Percentiles rank a stretch among this genome's conserved stretches.
These are phyloP conservation scores for Albula goreensis DNA, from an alignment of 2,113 vertebrate species.

Conservation along the genomic window DNA sequence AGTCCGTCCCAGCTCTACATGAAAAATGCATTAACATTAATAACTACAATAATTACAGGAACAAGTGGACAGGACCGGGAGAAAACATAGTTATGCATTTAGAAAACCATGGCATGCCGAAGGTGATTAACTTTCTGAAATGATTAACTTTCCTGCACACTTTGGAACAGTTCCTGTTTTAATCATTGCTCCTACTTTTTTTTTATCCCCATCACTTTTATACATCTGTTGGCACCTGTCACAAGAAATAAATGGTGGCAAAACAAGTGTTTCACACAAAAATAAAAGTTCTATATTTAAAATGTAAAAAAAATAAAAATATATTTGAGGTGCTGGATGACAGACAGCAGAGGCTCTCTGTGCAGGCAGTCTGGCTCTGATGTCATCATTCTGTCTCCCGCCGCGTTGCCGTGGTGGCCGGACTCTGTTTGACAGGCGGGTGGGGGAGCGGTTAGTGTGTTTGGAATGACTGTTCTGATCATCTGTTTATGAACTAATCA, in stretches of 20 bases:
- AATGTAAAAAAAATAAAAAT: conserved; percentile 20
- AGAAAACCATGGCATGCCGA: too few relatives aligned
- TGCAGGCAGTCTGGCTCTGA: conserved; percentile 44
- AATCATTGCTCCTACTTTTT: not conserved
- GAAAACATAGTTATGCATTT: too few relatives aligned
- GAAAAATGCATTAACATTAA: too few relatives aligned
- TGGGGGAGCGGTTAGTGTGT: conserved; percentile 48
- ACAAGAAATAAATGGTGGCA: not conserved
- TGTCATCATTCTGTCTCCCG: conserved; percentile 45
- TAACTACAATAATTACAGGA: too few relatives aligned
- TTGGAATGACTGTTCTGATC: conserved; percentile 17
- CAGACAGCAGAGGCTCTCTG: conserved; percentile 48
- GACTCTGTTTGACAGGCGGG: conserved; percentile 45
- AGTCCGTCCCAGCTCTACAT: too few relatives aligned
- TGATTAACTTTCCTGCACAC: too few relatives aligned
- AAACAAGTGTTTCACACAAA: not conserved
- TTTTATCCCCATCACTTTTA: too few relatives aligned
- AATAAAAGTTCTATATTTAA: not conserved
- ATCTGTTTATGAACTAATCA: conserved; percentile 60
- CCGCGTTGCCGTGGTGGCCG: conserved; percentile 26
- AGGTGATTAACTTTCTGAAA: too few relatives aligned
- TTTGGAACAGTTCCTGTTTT: not conserved
- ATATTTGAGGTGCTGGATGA: conserved; percentile 19
- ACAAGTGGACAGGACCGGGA: too few relatives aligned
- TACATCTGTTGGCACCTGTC: not conserved